Evolutionary conservation across 2,113 vertebrate genomes (phyloP), one percentile per base, ranked within the genome.

Genomic region (Ochotona curzoniae): DNA sequence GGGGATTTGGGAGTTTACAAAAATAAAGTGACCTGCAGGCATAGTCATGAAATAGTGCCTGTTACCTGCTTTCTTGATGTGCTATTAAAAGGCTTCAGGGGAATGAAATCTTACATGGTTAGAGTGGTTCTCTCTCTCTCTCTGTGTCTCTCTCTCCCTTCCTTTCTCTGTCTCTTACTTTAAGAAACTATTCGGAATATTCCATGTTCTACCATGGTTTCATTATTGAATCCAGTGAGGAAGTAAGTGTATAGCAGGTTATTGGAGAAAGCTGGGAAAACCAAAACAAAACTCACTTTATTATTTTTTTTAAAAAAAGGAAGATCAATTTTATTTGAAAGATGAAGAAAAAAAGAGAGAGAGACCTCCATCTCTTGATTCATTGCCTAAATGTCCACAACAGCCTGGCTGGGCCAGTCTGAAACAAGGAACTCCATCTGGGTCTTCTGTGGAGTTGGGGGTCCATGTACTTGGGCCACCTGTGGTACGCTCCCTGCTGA

Each of bases 1-100:
- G 32, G 91, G 49, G 93, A 95, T 89, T 96, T 96, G 89, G 83
- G 91, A 86, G 64, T 74, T 93, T 66, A 26, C 64, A 78, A 79
- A 81, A 7, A 80, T 75, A 75, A 83, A 60, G 35, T 83, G 60
- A 90, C 88, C 85, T 80, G 70, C 51, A 70, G 83, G 35, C 2
- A 1, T 80, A 60, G 61, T 66, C 26, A 11, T 25, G 44, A 74
- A 95, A 83, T 64, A 64, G 63, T 71, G 35, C 66, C 61, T 26
- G 23, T 88, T 87, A 90, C 70, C 30, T 79, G 92, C 80, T 90
- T 89, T 47, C 49, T 80, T 91, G 38, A 76, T 78, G 54, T 64
- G 73, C 73, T 76, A 69, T 60, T 84, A 47, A 78, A 91, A 76
- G 89, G 88, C 54, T 92, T 80, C 86, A 69, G 79, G 86, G 89